Conservation (phyloP, 2,888 invertebrate species). For the Orchesella flavescens region DNA sequence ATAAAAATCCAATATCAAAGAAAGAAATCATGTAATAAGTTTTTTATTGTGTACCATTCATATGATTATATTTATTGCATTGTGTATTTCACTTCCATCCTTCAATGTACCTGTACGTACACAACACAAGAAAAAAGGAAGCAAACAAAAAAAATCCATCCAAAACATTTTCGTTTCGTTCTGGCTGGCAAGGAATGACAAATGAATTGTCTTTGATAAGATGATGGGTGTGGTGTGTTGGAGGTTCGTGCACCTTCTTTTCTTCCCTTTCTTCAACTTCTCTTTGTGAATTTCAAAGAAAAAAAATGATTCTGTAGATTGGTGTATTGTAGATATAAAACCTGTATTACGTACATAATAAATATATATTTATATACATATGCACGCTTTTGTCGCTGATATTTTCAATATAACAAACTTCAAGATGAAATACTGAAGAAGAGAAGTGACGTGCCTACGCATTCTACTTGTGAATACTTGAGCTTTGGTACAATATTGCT, state of each 20-base stretch:
- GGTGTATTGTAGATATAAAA: too few species aligned
- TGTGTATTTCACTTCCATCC: slow-evolving; percentile 10
- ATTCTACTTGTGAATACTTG: too few species aligned
- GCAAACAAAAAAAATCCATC: slow-evolving; percentile 24
- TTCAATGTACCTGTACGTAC: not conserved
- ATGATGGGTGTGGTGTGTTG: slow-evolving; percentile 59
- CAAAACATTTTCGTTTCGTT: slow-evolving; percentile 30
- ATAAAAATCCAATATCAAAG: slow-evolving; percentile 32
- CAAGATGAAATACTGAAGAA: too few species aligned
- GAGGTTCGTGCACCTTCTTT: slow-evolving; percentile 38
- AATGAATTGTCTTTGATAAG: slow-evolving; percentile 63
- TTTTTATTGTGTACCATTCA: slow-evolving; percentile 13
- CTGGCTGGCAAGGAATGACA: slow-evolving; percentile 52
- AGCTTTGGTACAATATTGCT: too few species aligned
- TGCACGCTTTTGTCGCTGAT: too few species aligned
- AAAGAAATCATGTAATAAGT: slow-evolving; percentile 43
- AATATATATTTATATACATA: too few species aligned
- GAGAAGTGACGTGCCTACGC: too few species aligned
- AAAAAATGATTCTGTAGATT: not conserved
- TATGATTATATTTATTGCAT: slow-evolving; percentile 13
- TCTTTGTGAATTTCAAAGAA: slow-evolving; percentile 15
- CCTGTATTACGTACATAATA: too few species aligned
- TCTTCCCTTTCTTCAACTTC: slow-evolving; percentile 23
- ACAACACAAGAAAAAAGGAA: slow-evolving; percentile 27
- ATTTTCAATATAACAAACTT: too few species aligned